Conservation (phyloP, 2,888 invertebrate genomes). For the Monopis laevigella region DNA sequence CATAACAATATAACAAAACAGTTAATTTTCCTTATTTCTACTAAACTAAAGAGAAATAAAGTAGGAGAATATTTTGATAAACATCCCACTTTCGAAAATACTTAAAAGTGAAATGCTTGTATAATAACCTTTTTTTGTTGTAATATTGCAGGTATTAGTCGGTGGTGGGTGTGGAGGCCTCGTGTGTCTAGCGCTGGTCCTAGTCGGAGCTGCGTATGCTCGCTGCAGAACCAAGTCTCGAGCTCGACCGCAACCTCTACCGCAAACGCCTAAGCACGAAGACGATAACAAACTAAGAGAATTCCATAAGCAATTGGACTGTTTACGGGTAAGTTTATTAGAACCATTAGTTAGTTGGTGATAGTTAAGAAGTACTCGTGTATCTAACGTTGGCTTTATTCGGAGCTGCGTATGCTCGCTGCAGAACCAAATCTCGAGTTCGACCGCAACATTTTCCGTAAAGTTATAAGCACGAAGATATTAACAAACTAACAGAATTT, state of each 20-base stretch:
- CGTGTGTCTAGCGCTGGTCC: conserved; percentile 44
- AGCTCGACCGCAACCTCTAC: conserved; percentile 44
- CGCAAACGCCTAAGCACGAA: conserved; percentile 46
- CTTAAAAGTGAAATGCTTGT: too few relatives aligned
- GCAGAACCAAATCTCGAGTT: conserved; percentile 34
- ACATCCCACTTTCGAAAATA: too few relatives aligned
- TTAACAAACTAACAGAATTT: conserved; percentile 52
- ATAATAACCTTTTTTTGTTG: neutral
- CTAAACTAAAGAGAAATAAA: too few relatives aligned
- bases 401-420: conserved; percentile 46
- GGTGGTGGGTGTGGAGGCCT: conserved; percentile 51
- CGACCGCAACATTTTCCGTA: conserved; percentile 51
- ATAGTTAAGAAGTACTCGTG: conserved; percentile 45
- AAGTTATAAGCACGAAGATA: conserved; percentile 46
- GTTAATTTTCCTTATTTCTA: too few relatives aligned
- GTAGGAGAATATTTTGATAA: too few relatives aligned
- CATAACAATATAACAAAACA: too few relatives aligned
- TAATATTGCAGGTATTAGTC: conserved; percentile 36
- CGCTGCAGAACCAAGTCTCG: conserved; percentile 37
- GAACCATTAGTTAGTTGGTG: conserved; percentile 49
- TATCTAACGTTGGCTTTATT: conserved; percentile 45
- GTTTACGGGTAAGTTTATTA: conserved; percentile 49
- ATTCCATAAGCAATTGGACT: conserved; percentile 61
- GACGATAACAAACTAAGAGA: conserved; percentile 54
- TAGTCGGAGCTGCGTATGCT: conserved; percentile 45